Conservation (phyloP, 2,113 vertebrate species). For the Cricetomys ansorgei region DNA sequence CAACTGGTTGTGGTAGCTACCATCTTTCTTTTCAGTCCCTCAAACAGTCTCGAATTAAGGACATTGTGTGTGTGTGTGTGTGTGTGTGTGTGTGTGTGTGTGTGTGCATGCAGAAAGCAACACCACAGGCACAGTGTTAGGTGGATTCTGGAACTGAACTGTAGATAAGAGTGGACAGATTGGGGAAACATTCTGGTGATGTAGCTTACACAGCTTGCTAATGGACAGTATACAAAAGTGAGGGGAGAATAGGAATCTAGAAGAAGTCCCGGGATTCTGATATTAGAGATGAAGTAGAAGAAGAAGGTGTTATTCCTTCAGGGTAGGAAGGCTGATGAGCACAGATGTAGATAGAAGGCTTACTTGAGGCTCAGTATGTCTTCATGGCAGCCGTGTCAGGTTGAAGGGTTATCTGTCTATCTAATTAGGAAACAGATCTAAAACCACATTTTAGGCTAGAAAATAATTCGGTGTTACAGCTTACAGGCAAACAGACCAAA, state of each 20-base stretch:
- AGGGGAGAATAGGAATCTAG: not conserved
- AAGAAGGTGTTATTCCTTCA: not conserved
- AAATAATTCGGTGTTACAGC: not conserved
- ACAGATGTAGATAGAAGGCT: not conserved
- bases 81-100: no score
- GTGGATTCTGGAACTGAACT: not conserved
- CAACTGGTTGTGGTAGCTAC: not conserved
- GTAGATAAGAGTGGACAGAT: not conserved
- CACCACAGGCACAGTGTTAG: no score
- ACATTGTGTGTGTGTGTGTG: no score
- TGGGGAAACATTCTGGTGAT: not conserved
- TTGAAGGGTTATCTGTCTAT: not conserved
- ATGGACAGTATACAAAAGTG: not conserved
- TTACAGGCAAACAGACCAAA: not conserved
- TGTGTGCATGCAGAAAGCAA: not conserved
- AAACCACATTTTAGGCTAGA: not conserved
- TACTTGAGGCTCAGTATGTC: not conserved
- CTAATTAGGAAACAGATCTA: not conserved
- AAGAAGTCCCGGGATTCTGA: not conserved
- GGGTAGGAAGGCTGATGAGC: not conserved
- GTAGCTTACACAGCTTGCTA: not conserved
- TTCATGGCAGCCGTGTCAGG: not conserved
- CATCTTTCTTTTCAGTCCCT: not conserved
- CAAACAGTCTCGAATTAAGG: not conserved
- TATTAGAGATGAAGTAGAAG: not conserved